A percentile compares a stretch with the other conserved stretches of the same genome.
These are phyloP conservation scores for Danio rerio DNA, from an alignment of 2,113 vertebrate genomes.

Conservation along the genomic window DNA sequence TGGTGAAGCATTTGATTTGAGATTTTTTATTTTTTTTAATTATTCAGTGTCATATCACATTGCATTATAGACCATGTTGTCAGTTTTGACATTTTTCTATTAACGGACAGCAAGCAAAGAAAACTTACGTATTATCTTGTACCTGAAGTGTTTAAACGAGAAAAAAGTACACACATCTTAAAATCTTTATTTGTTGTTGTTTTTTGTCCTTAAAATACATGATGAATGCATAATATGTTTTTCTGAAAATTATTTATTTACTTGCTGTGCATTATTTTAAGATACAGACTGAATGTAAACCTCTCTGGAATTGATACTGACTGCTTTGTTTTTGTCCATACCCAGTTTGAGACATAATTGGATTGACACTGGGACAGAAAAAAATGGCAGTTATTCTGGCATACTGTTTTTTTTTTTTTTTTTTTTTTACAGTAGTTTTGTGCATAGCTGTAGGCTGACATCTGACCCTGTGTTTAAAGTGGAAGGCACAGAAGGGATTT, in stretches of 20 bases:
- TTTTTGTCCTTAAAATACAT: neutral
- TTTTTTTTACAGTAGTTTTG: slow-evolving; percentile 8
- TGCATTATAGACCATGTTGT: neutral
- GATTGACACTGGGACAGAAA: slow-evolving; percentile 62
- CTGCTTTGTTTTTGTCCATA: slow-evolving; percentile 53
- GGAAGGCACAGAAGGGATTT: slow-evolving; percentile 58
- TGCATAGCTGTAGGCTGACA: slow-evolving; percentile 54
- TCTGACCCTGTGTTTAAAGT: slow-evolving; percentile 63
- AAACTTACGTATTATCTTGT: neutral
- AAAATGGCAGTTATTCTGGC: slow-evolving; percentile 27
- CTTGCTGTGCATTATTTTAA: too few relatives aligned
- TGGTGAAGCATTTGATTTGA: neutral
- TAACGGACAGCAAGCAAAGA: too few relatives aligned
- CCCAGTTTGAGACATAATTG: slow-evolving; percentile 59
- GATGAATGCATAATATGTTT: neutral
- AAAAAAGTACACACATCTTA: too few relatives aligned
- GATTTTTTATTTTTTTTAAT: neutral
- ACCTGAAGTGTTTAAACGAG: neutral
- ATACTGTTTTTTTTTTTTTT: neutral
- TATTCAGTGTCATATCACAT: neutral
- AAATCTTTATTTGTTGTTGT: too few relatives aligned
- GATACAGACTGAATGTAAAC: too few relatives aligned
- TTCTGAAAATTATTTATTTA: neutral
- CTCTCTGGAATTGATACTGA: slow-evolving; percentile 51
- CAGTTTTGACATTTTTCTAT: neutral